Conservation (phyloP, 2,888 invertebrate species). For the Standfussiana lucernea region DNA sequence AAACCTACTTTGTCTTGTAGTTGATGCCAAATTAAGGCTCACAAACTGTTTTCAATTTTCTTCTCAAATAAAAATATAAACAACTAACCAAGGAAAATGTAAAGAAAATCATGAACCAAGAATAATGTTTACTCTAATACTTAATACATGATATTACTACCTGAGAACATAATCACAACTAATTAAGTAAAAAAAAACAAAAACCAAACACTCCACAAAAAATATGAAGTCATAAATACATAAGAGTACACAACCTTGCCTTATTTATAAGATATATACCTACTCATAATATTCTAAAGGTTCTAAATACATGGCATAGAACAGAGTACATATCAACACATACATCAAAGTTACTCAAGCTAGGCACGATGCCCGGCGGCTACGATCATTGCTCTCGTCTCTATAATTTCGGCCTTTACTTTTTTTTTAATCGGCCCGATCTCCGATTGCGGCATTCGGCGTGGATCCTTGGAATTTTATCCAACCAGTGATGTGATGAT, state of each 20-base stretch:
- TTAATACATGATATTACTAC: not conserved
- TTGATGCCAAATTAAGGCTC: too few species aligned
- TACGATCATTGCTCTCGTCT: conserved; percentile 75
- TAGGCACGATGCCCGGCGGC: conserved; percentile 72
- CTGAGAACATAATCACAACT: conserved; percentile 4
- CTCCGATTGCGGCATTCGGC: conserved; percentile 77
- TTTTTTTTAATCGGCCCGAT: conserved; percentile 79
- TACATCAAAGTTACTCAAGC: conserved; percentile 65
- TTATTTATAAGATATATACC: not conserved
- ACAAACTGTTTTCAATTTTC: not conserved
- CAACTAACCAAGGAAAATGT: not conserved
- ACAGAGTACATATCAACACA: conserved; percentile 43
- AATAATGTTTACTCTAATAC: not conserved
- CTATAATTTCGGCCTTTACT: conserved; percentile 76
- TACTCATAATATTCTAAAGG: conserved; percentile 29
- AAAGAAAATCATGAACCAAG: not conserved
- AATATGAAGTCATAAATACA: not conserved
- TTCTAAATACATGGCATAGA: conserved; percentile 35
- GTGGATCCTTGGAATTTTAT: conserved; percentile 75
- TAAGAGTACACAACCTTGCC: not conserved
- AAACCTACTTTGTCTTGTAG: too few species aligned
- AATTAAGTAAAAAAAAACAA: not conserved
- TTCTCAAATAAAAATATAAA: not conserved
- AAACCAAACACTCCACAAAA: conserved; percentile 13
- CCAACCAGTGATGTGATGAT: conserved; percentile 76